These are phyloP conservation scores for Miniopterus natalensis DNA, from an alignment of 2,113 vertebrate species.

Conservation along the genomic window DNA sequence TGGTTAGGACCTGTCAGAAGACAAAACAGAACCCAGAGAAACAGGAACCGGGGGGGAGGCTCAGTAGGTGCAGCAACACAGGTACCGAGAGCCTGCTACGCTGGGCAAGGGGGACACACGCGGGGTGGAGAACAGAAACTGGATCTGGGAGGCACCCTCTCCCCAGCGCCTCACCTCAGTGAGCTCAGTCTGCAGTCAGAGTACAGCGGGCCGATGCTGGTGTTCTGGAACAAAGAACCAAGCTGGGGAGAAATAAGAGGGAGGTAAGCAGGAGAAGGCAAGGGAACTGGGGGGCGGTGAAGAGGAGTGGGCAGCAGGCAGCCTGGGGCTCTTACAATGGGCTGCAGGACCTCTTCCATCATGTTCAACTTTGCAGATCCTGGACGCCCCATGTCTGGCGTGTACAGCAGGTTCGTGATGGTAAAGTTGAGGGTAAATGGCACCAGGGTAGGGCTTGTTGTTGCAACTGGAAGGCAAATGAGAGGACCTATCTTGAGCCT, in stretches of 20 bases:
- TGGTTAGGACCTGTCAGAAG: background rate
- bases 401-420: conserved; percentile 82
- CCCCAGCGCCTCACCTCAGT: background rate
- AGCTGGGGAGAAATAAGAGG: background rate
- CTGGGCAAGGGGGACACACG: background rate
- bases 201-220: background rate
- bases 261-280: background rate
- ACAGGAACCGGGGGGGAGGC: background rate
- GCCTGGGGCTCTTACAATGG: conserved; percentile 65
- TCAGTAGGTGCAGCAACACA: too few species aligned
- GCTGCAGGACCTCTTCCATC: conserved; percentile 73
- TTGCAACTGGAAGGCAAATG: background rate
- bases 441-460: background rate
- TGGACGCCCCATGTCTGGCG: conserved; percentile 61
- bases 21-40: background rate
- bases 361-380: conserved; percentile 76
- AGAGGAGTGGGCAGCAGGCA: background rate
- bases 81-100: background rate
- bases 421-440: conserved; percentile 83
- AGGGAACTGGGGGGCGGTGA: background rate
- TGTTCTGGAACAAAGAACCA: background rate
- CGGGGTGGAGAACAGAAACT: background rate
- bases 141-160: background rate
- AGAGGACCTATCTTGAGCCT: background rate
- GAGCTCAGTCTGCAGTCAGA: background rate